Conservation (phyloP, 2,113 vertebrate species). For the Phoxinus phoxinus region DNA sequence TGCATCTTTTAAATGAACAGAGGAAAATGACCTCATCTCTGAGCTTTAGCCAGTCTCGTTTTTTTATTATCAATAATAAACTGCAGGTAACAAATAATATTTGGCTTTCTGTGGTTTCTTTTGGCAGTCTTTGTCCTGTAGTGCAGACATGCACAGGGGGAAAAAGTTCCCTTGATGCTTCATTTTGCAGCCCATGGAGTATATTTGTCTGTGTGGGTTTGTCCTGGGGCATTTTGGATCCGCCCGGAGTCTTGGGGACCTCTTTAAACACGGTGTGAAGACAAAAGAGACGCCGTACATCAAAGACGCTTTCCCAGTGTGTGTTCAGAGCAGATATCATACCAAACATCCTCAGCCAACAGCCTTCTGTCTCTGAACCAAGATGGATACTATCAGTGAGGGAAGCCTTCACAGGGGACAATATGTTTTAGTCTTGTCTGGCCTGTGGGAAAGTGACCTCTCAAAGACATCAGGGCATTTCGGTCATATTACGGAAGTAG, state of each 20-base stretch:
- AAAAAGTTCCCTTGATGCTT: constrained; percentile 49
- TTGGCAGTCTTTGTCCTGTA: constrained; percentile 50
- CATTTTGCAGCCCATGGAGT: constrained; percentile 28
- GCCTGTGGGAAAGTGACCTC: constrained; percentile 13
- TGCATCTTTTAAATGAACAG: not conserved
- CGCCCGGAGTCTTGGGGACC: constrained; percentile 2
- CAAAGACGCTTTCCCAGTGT: constrained; percentile 48
- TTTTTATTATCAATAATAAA: constrained; percentile 51
- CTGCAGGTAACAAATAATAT: constrained; percentile 54
- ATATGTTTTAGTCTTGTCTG: not conserved
- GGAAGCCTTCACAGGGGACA: not conserved
- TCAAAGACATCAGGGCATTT: not conserved
- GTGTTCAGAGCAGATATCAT: constrained; percentile 34
- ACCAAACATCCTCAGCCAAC: constrained; percentile 23
- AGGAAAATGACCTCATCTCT: constrained; percentile 28
- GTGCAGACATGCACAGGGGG: constrained; percentile 22
- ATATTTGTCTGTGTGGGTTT: constrained; percentile 12
- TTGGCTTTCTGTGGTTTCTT: constrained; percentile 46
- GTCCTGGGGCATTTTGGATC: constrained; percentile 44
- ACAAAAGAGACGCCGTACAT: constrained; percentile 55
- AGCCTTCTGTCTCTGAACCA: constrained; percentile 24
- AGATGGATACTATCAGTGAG: not conserved
- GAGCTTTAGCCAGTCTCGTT: constrained; percentile 17
- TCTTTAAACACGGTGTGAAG: constrained; percentile 48
- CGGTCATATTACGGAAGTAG: not conserved